Percentiles rank a stretch among this genome's conserved stretches.
These are phyloP conservation scores for Celastrina argiolus DNA, from an alignment of 2,888 invertebrate species.

Conservation along the genomic window DNA sequence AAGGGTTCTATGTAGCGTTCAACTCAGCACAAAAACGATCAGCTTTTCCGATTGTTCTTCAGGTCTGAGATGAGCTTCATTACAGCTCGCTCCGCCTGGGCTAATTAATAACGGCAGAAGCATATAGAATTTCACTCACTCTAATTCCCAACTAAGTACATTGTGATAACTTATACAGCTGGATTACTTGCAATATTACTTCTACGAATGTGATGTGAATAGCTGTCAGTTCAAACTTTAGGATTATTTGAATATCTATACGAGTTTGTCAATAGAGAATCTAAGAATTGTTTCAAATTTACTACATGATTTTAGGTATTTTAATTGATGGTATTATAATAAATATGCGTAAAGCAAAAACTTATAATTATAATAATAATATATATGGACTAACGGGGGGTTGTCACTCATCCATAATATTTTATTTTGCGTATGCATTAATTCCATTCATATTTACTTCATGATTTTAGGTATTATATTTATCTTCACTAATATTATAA, in stretches of 20 bases:
- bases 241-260: not conserved
- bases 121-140: slow-evolving; percentile 12
- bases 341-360: no score
- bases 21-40: slow-evolving; percentile 22
- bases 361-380: no score
- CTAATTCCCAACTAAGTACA: slow-evolving; percentile 12
- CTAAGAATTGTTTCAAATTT: not conserved
- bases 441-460: no score
- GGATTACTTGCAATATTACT: not conserved
- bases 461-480: no score
- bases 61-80: slow-evolving; percentile 20
- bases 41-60: slow-evolving; percentile 19
- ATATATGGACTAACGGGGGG: no score
- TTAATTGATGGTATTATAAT: not conserved
- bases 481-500: no score
- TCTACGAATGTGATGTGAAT: not conserved
- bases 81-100: slow-evolving; percentile 11
- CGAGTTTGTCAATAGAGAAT: not conserved
- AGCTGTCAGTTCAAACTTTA: not conserved
- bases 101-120: slow-evolving; percentile 18
- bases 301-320: not conserved
- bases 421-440: no score
- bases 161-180: slow-evolving; percentile 3
- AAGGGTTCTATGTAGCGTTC: slow-evolving; percentile 6
- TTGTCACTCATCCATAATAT: no score